Evolutionary conservation across 2,888 invertebrate genomes (phyloP), one percentile per base, ranked within the genome.

Genomic region (Tenthredo amoena): DNA sequence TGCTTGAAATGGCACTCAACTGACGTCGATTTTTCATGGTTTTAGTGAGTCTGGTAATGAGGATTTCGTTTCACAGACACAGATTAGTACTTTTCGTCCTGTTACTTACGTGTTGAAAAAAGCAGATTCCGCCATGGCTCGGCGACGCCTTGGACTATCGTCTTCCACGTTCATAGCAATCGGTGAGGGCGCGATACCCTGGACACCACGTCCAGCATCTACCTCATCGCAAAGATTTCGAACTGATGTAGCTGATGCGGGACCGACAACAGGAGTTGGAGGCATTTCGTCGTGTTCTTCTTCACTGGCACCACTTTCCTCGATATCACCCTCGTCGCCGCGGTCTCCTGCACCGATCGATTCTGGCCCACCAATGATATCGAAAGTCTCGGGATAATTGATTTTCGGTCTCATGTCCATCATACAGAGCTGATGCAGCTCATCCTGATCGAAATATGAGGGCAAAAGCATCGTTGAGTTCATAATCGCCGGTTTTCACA

Each of bases 381-480:
- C 72, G 86, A 37, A 83, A 72, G 87, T 88, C 87, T 88, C 90
- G 87, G 86, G 87, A 76, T 62, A 71, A 47, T 85, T 79, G 87
- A 81, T 50, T 50, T 62, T 62, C 62, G 81, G 40, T 37, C 89
- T 91, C 34, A 90, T 85, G 88, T 91, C 93, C 91, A 92, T 92
- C 88, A 92, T 92, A 90, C 91, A 93, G 50, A 93, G 89, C 85
- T 92, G 91, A 85, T 93, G 92, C 86, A 94, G 87, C 87, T 94
- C 93, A 89, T 94, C 93, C 93, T 94, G 87, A 43, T 87, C 72
- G 62, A 37, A 50, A 68, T 21, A 79, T 31, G 65, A 34, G 9
- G 55, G 81, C n/a, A 81, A 37, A 81, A 21, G 81, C 62, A 81
- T 81, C 2, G 58, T 40, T 40, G 15, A 62, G 62, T 50, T 77